Evolutionary conservation across 2,797 vertebrate genomes (phyloP), one percentile per base, ranked within the genome.

Genomic region (Bucorvus abyssinicus): DNA sequence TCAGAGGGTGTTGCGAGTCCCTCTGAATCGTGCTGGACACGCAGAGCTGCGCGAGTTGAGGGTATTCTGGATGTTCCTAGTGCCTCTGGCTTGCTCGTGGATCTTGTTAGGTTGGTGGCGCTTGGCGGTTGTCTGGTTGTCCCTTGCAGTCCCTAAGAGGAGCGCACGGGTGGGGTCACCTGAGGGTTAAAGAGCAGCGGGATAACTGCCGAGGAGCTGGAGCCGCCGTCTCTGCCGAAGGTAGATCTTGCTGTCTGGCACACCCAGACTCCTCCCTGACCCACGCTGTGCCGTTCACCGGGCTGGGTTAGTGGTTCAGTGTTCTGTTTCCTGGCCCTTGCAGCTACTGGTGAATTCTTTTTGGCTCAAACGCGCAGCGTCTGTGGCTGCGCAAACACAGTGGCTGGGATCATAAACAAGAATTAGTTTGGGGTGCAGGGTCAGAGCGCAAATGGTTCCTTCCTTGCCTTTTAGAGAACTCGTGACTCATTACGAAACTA

Each of bases 401-500:
- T 34, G 67, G 12, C 40, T 14, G 23, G 74, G 71, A 42, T 44
- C 60, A 75, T 68, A 87, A 90, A 20, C 12, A 36, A 49, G 74
- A 82, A 64, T 83, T 78, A 64, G 59, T 67, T 64, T 40, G 73
- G 59, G 59, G 23, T 26, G 15, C 38, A 29, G 77, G 18, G 36
- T 32, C 60, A 56, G 40, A 94, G 64, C 16, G 12, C 76, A 85
- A 67, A 61, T 30, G 29, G 71, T 64, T 87, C 87, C 84, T 94
- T 95, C 53, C 45, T 80, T 78, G 81, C 53, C 30, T 71, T 69
- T 53, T 45, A 22, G 64, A 89, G 94, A 56, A 29, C 64, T 40
- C 1, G 6, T 85, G 88, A 90, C 69, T 95, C 92, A 95, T 45
- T 75, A 27, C 61, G 95, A 95, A 96, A 96, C 78, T 32, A 97